Conservation (phyloP, 2,888 invertebrate genomes). For the Cantharis nigra region DNA sequence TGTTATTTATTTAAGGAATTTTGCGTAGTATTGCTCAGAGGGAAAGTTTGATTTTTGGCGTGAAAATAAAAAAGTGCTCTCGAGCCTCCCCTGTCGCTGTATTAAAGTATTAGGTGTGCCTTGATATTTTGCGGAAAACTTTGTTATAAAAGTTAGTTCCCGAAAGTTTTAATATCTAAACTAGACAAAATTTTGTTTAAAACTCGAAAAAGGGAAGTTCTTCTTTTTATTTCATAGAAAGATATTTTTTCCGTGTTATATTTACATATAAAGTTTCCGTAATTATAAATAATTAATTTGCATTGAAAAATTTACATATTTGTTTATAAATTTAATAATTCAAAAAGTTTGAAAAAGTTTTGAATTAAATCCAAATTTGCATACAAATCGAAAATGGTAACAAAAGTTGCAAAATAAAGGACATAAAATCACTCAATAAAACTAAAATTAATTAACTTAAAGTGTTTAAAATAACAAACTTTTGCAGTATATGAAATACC, state of each 20-base stretch:
- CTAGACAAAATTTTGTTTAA: not conserved
- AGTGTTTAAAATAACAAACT: not conserved
- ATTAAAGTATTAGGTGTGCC: not conserved
- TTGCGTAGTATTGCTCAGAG: not conserved
- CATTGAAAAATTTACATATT: not conserved
- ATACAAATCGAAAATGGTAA: not conserved
- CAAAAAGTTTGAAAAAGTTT: not conserved
- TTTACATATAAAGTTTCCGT: not conserved
- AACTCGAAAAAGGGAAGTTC: not conserved
- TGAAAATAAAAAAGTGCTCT: not conserved
- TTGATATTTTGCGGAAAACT: not conserved
- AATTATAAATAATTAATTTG: not conserved
- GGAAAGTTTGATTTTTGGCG: not conserved
- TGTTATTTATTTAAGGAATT: not conserved
- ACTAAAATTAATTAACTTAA: not conserved
- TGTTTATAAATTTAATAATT: not conserved
- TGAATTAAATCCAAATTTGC: not conserved
- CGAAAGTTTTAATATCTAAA: not conserved
- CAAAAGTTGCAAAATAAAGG: not conserved
- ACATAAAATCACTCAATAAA: not conserved
- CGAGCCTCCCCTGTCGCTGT: not conserved
- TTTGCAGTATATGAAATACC: not conserved
- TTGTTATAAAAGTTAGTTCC: not conserved
- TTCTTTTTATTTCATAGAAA: not conserved
- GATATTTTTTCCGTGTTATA: not conserved